These are phyloP conservation scores for Protaetia brevitarsis DNA, from an alignment of 1,140 invertebrate species.

Conservation along the genomic window DNA sequence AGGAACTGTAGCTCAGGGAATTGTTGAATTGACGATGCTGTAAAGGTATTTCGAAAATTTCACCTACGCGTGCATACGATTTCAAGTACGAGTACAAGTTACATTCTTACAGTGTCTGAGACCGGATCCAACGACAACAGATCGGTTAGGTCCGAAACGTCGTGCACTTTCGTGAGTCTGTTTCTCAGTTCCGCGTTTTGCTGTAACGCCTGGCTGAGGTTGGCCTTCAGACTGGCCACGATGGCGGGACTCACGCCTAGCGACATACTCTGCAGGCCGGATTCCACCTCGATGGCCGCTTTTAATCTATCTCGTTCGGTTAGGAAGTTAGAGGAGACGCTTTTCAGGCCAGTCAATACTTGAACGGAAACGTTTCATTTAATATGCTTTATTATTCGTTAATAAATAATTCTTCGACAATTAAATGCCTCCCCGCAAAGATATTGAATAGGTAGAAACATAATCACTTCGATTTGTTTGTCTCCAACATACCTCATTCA, in stretches of 20 bases:
- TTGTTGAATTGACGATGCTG: conserved; percentile 56
- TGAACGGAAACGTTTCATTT: conserved; percentile 18
- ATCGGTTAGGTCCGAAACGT: conserved; percentile 58
- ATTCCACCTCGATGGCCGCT: conserved; percentile 53
- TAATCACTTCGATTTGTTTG: no score
- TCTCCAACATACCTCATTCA: no score
- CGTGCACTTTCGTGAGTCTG: conserved; percentile 65
- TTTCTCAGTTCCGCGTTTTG: conserved; percentile 71
- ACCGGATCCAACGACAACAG: conserved; percentile 53
- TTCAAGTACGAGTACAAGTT: neutral
- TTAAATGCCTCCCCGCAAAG: no score
- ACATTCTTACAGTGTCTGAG: conserved; percentile 48
- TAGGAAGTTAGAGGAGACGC: conserved; percentile 53
- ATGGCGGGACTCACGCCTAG: conserved; percentile 41
- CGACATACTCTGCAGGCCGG: conserved; percentile 41
- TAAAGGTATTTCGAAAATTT: conserved; percentile 28
- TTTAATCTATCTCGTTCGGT: conserved; percentile 63
- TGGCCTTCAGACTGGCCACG: conserved; percentile 56
- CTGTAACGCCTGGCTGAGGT: conserved; percentile 63
- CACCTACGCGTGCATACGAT: neutral
- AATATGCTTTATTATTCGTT: neutral
- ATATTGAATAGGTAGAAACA: no score
- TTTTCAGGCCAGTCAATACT: conserved; percentile 49
- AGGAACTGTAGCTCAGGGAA: conserved; percentile 71
- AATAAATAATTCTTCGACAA: neutral